Evolutionary conservation across 2,113 vertebrate genomes (phyloP).

Genomic region (Grammomys dolichurus): DNA sequence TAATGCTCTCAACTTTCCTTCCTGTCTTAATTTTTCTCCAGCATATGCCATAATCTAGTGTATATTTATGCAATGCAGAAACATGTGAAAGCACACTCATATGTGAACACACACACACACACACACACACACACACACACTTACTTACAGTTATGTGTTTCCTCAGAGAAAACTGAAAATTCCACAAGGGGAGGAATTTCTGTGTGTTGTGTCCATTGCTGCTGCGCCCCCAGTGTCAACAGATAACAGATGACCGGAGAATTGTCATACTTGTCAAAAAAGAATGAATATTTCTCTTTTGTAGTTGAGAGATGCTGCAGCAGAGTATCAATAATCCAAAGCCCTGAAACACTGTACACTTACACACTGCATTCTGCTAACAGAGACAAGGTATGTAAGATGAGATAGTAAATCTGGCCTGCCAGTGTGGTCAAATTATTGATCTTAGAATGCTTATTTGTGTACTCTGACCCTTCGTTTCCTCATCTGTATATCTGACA

Average conservation of each 20-base stretch:
- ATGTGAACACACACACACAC: no score
- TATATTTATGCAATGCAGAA: background rate
- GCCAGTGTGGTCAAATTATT: fast-evolving
- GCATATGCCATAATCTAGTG: background rate
- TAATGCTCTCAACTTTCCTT: fast-evolving
- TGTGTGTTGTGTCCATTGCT: background rate
- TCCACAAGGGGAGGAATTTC: no score
- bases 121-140: no score
- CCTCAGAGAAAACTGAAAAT: background rate
- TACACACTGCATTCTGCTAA: background rate
- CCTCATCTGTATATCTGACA: background rate
- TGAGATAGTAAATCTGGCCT: fast-evolving
- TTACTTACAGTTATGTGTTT: fast-evolving
- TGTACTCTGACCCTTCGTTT: background rate
- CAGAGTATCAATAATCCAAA: background rate
- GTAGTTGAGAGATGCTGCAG: background rate
- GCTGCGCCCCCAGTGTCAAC: fast-evolving
- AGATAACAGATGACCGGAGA: background rate
- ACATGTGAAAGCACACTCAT: background rate
- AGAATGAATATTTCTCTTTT: background rate
- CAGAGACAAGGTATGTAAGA: background rate
- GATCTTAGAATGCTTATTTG: background rate
- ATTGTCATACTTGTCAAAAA: background rate
- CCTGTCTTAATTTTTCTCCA: background rate
- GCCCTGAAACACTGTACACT: background rate